Evolutionary conservation across 2,888 invertebrate genomes (phyloP), one percentile per base, ranked within the genome.

Genomic region (Drosophila quinaria): DNA sequence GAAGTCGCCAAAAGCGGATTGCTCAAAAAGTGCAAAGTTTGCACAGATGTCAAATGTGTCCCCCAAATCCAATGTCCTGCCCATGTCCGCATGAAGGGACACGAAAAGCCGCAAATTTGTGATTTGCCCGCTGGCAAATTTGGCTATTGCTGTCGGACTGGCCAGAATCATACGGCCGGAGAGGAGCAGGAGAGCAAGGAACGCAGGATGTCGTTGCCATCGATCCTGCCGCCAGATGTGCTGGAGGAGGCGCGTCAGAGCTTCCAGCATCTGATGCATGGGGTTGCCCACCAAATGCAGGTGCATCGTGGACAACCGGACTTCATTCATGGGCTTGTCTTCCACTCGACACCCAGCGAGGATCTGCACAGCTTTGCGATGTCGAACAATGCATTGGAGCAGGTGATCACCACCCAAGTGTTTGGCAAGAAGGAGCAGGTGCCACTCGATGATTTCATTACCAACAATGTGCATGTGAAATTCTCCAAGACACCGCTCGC

Each of bases 21-120:
- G 22, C 64, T 90, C 6, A 70, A 73, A 35, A 86, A 91, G 75
- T 92, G 92, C 55, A 87, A 80, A 3, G 80, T 85, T 1, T 95
- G 95, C 73, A 93, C 94, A 0, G 91, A 93, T 0, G 93, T 94
- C 0, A 84, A 87, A 47, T 96, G 95, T 80, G 95, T 95, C 4
- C 94, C 95, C 0, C 94, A 93, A 72, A 94, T 96, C 22, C 95
- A 95, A 87, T 96, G 96, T 89, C 95, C 96, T 1, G 95, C 95
- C 0, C 95, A 95, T 87, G 91, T 95, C 4, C 92, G 93, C 3
- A 87, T 91, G 90, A 78, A 80, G 44, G 76, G 71, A 0, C 74
- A 89, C 46, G 89, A 91, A 37, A 91, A 91, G 64, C 93, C 93
- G 1, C 94, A 94, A 13, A 87, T 92, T 22, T 96, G 95, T 77